These are phyloP conservation scores for Doryteuthis pealeii DNA, from an alignment of 1,140 invertebrate genomes.

Conservation along the genomic window DNA sequence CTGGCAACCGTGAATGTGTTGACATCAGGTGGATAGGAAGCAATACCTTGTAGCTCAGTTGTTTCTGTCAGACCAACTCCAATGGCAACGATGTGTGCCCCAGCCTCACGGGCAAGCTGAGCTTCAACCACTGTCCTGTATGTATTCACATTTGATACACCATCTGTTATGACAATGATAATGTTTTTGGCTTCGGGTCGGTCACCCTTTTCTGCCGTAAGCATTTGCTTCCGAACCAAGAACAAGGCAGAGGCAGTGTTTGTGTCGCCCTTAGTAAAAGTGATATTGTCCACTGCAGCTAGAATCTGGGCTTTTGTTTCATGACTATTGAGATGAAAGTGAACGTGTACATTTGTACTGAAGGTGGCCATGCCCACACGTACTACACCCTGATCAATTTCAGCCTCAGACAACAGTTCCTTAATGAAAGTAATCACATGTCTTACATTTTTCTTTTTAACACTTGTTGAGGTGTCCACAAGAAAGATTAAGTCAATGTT, in stretches of 20 bases:
- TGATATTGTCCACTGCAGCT: background rate
- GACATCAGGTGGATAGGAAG: slow-evolving; percentile 31
- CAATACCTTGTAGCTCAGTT: slow-evolving; percentile 40
- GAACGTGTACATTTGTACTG: slow-evolving; percentile 10
- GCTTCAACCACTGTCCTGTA: slow-evolving; percentile 42
- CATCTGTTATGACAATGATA: slow-evolving; percentile 37
- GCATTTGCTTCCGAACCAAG: slow-evolving; percentile 29
- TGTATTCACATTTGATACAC: slow-evolving; percentile 46
- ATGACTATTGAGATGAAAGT: slow-evolving; percentile 10
- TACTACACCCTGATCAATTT: slow-evolving; percentile 11
- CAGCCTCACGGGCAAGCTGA: slow-evolving; percentile 24
- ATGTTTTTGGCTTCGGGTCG: slow-evolving; percentile 30
- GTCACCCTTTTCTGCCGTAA: slow-evolving; percentile 33
- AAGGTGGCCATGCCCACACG: slow-evolving; percentile 15
- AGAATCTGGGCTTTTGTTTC: slow-evolving; percentile 10
- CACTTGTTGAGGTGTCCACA: slow-evolving; percentile 21
- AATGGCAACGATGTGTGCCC: slow-evolving; percentile 34
- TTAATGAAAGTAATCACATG: slow-evolving; percentile 14
- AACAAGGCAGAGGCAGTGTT: slow-evolving; percentile 18
- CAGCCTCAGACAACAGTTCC: background rate
- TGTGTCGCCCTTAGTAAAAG: slow-evolving; percentile 15
- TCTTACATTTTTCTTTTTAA: slow-evolving; percentile 14
- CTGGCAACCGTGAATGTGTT: slow-evolving; percentile 42
- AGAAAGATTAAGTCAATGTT: slow-evolving; percentile 20
- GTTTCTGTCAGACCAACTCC: slow-evolving; percentile 47